Base-by-base conservation (phyloP, 2,113 vertebrate genomes). In the Triplophysa rosa region DNA sequence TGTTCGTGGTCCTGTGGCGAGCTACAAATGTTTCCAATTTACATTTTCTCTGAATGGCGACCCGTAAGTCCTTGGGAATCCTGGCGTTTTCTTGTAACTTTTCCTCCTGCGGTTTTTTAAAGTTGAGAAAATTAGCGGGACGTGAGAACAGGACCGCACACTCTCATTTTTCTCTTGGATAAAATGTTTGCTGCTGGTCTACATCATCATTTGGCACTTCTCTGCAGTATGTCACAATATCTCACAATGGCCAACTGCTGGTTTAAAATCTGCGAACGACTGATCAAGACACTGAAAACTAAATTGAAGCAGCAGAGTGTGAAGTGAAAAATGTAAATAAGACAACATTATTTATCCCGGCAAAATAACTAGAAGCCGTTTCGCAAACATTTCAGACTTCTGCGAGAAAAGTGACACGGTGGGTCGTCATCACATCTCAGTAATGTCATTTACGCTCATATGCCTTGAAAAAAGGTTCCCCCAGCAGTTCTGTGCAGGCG, bases 361-460 rank as follows among this genome's bases (percentile, higher is more conserved):
- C 64, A 54, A 56, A 40, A 47, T 67, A 80, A 77, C 58, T 62
- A 67, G 47, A 65, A 65, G 63, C 23, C 7, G 72, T 47, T 56
- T 74, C 4, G 54, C 49, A 54, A 66, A 47, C 54, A 68, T 58
- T 54, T 58, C 13, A 33, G 63, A 26, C 73, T 21, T 65, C 17
- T 24, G 17, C 16, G 0, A 70, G 45, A 26, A 23, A 26, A 17
- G 33, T 33, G 80, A 77, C 54, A 54, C 76, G 17, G 64, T 45
- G 56, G 70, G 83, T 40, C 79, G 62, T 77, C 70, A 47, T 56
- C 79, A 12, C 80, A 16, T 76, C 71, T 66, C 24, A 70, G 24
- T 84, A 68, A 84, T 81, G 71, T 81, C 64, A 75, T 81, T 84
- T 84, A 69, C 59, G 68, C 76, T 78, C 77, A 58, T 67, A 68